Evolutionary conservation across 2,113 vertebrate genomes (phyloP), one percentile per base, ranked within the genome.

Genomic region (Alexandromys fortis): DNA sequence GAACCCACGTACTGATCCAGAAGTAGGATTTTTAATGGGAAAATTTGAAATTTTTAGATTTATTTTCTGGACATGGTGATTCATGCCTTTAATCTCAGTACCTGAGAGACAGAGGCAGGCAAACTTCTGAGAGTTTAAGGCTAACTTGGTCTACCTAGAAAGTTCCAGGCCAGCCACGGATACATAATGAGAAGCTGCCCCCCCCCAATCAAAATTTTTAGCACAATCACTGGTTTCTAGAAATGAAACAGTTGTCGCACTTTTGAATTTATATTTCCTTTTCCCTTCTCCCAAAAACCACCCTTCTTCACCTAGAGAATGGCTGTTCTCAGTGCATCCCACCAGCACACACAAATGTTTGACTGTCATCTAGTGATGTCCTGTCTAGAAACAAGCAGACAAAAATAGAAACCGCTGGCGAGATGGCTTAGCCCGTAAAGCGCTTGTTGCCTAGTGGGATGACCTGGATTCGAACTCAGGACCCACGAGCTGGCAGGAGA

Each of bases 261-360:
- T 94, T 93, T 91, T 93, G 38, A 92, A 94, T 93, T 89, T 65
- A 11, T 35, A 65, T 89, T 92, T 58, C 26, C 89, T 96, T 98
- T 93, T 88, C 24, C 93, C 10, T 89, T 89, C 61, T 85, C 45
- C 81, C 17, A 92, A 22, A 13, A 92, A 92, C 2, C 7, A 67
- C 13, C 58, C 70, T 85, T 30, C 61, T 63, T 61, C 35, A 24
- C 55, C 35, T 42, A 61, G 55, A 61, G n/a, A 61, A 61, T 28
- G 12, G 35, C 24, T 42, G 78, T 63, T 63, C 9, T 38, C 81
- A 30, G 81, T 42, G n/a, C 28, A 16, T 42, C 26, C 81, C 55
- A 19, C 24, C n/a, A 28, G 58, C 58, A 63, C 8, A 10, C n/a
- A 83, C 26, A 63, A 28, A 42, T 63, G 63, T 63, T 61, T 63